These are phyloP conservation scores for Ammodytes dubius DNA, from an alignment of 2,113 vertebrate species.

Conservation along the genomic window DNA sequence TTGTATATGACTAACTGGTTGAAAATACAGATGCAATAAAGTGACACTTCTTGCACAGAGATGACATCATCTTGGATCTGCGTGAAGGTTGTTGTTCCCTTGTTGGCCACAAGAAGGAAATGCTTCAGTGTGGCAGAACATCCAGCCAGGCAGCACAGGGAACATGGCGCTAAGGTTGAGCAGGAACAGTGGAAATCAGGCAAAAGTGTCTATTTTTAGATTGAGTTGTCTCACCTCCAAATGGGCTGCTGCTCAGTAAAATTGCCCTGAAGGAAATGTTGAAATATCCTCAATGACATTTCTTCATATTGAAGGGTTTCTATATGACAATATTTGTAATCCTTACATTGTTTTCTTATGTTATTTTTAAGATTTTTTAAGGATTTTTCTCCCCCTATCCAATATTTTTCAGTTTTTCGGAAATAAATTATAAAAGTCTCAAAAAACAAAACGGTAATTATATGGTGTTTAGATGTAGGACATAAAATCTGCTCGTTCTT, in stretches of 20 bases:
- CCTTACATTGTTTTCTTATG: too few relatives aligned
- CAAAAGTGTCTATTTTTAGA: slow-evolving; percentile 54
- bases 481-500: background rate
- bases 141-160: background rate
- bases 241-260: slow-evolving; percentile 38
- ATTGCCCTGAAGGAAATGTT: slow-evolving; percentile 10
- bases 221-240: slow-evolving; percentile 28
- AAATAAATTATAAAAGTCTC: too few relatives aligned
- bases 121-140: background rate
- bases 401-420: background rate
- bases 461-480: too few relatives aligned
- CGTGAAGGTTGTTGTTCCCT: slow-evolving; percentile 24
- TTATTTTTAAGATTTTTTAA: too few relatives aligned
- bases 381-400: background rate
- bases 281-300: background rate
- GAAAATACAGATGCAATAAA: slow-evolving; percentile 43
- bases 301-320: background rate
- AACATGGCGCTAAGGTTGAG: slow-evolving; percentile 5
- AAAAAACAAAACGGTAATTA: too few relatives aligned
- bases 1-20: background rate
- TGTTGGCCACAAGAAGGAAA: slow-evolving; percentile 40
- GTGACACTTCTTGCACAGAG: slow-evolving; percentile 9
- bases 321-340: too few relatives aligned
- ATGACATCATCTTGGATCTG: slow-evolving; percentile 47
- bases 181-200: slow-evolving; percentile 17